phyloP scores from a whole-genome alignment of 2,888 invertebrate species.

The Zhengitettix transpicula region DNA sequence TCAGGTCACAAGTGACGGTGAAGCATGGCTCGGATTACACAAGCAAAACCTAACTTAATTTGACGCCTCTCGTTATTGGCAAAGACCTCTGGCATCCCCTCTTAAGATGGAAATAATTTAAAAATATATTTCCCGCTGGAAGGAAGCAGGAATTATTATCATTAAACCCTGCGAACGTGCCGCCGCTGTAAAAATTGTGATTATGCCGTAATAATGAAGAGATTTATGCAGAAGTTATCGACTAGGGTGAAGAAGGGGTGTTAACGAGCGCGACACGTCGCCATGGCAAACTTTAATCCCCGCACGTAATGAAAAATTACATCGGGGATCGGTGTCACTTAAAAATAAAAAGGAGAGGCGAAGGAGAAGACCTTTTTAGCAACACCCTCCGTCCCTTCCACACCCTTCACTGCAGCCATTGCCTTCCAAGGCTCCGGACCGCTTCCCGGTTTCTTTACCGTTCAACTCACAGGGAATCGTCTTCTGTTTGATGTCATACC shows the following conservation, averaged over 20 bases:
- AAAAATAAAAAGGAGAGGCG: conserved; percentile 1
- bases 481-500: too few species aligned
- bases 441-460: too few species aligned
- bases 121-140: background rate
- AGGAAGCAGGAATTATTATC: conserved; percentile 1
- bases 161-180: conserved; percentile 30
- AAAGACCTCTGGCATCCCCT: too few species aligned
- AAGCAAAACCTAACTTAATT: too few species aligned
- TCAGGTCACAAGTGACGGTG: too few species aligned
- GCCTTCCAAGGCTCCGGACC: too few species aligned
- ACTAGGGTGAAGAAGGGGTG: conserved; percentile 4
- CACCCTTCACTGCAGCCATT: too few species aligned
- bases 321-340: conserved; percentile 17
- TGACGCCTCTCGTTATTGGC: too few species aligned
- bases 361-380: too few species aligned
- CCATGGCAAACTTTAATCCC: conserved; percentile 40
- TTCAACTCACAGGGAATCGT: too few species aligned
- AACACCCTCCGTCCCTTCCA: too few species aligned
- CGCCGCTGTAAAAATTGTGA: conserved; percentile 54
- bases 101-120: background rate
- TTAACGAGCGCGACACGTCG: conserved; percentile 17
- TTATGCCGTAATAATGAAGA: conserved; percentile 48
- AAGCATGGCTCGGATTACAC: too few species aligned
- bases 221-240: conserved; percentile 9
- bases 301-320: conserved; percentile 54